Evolutionary conservation across 2,888 invertebrate genomes (phyloP).

Genomic region (Thereva unica): DNA sequence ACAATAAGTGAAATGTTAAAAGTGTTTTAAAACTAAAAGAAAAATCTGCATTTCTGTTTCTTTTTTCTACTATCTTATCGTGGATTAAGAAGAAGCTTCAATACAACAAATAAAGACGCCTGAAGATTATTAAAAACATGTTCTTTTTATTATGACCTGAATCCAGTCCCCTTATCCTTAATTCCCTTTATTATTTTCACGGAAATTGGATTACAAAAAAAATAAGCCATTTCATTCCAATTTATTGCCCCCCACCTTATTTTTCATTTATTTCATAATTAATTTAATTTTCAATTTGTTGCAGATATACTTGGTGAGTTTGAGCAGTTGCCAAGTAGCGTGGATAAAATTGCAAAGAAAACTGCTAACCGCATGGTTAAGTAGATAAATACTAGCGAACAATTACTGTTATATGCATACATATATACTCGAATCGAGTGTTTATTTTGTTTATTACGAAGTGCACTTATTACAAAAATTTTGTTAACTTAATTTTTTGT

Average conservation of each 20-base stretch:
- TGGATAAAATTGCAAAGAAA: slow-evolving; percentile 25
- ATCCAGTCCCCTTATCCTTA: slow-evolving; percentile 3
- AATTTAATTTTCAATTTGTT: slow-evolving; percentile 7
- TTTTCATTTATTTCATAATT: not conserved
- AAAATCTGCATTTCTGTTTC: slow-evolving; percentile 17
- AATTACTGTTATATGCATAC: too few species aligned
- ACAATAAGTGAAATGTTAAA: not conserved
- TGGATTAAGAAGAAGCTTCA: slow-evolving; percentile 14
- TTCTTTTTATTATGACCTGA: slow-evolving; percentile 24
- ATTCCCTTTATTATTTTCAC: not conserved
- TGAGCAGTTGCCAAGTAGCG: not conserved
- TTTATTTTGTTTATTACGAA: too few species aligned
- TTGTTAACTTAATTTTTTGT: too few species aligned
- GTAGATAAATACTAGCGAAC: too few species aligned
- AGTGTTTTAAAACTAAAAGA: not conserved
- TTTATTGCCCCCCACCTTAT: not conserved
- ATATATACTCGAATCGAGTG: too few species aligned
- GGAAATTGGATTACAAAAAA: slow-evolving; percentile 4
- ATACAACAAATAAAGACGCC: slow-evolving; percentile 28
- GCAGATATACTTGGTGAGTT: slow-evolving; percentile 1
- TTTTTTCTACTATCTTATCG: slow-evolving; percentile 15
- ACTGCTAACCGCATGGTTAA: slow-evolving; percentile 30
- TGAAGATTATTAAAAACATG: slow-evolving; percentile 22
- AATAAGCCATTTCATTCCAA: slow-evolving; percentile 41
- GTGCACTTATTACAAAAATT: too few species aligned